A percentile compares a stretch with the other conserved stretches of the same genome.
phyloP scores from a whole-genome alignment of 2,113 vertebrate species.

The Rhinopomastus cyanomelas region DNA sequence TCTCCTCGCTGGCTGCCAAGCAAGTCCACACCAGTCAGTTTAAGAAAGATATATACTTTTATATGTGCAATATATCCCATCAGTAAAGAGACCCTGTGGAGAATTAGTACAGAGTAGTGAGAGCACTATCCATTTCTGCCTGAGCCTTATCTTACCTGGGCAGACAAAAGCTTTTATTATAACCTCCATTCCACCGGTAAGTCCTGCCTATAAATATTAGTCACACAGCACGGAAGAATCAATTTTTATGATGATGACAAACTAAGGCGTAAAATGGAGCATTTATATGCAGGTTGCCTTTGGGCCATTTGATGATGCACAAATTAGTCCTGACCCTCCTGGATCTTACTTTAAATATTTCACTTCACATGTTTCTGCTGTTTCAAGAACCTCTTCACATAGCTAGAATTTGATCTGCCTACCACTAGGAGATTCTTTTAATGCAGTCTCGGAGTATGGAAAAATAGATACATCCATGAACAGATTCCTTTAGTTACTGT shows the following conservation, averaged over 20 bases:
- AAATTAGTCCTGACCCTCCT: constrained; percentile 25
- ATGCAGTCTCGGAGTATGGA: background rate
- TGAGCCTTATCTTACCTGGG: background rate
- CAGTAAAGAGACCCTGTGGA: background rate
- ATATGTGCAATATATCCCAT: background rate
- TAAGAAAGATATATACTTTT: background rate
- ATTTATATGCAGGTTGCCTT: constrained; percentile 41
- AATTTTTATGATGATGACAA: constrained; percentile 52
- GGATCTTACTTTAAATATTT: constrained; percentile 37
- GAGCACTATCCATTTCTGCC: background rate
- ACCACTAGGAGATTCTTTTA: background rate
- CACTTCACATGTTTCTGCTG: constrained; percentile 16
- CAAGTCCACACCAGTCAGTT: background rate
- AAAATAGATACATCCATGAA: background rate
- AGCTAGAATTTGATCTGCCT: constrained; percentile 39
- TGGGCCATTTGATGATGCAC: constrained; percentile 43
- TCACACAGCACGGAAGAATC: constrained; percentile 34
- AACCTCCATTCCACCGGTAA: background rate
- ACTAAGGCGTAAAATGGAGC: constrained; percentile 31
- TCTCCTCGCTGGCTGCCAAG: background rate
- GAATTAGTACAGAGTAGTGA: background rate
- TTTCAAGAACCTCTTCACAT: constrained; percentile 13
- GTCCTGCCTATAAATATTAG: constrained; percentile 32
- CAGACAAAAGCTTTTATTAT: constrained; percentile 37
- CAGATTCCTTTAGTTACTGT: background rate